Conservation (phyloP, 2,797 vertebrate species). For the Neomorphus geoffroyi region DNA sequence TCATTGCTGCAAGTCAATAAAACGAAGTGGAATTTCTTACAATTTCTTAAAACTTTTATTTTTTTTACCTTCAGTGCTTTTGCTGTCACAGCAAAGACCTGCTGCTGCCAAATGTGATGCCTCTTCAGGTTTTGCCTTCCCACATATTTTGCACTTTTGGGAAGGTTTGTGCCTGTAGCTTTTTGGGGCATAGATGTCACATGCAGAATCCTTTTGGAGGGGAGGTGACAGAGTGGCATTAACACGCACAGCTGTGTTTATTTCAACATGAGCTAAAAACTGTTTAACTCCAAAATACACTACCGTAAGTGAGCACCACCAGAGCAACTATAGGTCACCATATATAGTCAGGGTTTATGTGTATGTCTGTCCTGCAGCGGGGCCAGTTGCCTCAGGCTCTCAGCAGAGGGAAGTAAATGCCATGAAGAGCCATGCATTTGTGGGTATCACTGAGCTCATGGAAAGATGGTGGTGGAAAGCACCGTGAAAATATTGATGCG, state of each 20-base stretch:
- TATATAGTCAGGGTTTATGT: background rate
- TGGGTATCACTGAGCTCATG: background rate
- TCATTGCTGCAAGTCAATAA: background rate
- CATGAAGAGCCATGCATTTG: background rate
- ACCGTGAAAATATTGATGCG: background rate
- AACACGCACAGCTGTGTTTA: background rate
- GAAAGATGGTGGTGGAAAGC: background rate
- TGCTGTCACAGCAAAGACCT: background rate
- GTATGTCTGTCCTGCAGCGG: background rate
- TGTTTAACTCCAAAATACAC: background rate
- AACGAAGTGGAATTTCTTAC: background rate
- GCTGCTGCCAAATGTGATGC: accelerated
- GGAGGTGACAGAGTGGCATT: background rate
- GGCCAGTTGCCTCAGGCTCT: background rate
- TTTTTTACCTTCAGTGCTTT: background rate
- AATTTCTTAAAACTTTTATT: background rate
- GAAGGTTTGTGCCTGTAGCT: background rate
- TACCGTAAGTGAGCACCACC: background rate
- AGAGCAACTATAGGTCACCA: background rate
- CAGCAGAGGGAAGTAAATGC: background rate
- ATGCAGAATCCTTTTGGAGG: background rate
- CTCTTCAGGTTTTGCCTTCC: background rate
- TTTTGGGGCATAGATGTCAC: background rate
- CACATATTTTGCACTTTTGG: background rate
- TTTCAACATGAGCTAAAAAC: background rate